Evolutionary conservation across 2,113 vertebrate species (phyloP).

Genomic region (Ceuthmochares aereus): DNA sequence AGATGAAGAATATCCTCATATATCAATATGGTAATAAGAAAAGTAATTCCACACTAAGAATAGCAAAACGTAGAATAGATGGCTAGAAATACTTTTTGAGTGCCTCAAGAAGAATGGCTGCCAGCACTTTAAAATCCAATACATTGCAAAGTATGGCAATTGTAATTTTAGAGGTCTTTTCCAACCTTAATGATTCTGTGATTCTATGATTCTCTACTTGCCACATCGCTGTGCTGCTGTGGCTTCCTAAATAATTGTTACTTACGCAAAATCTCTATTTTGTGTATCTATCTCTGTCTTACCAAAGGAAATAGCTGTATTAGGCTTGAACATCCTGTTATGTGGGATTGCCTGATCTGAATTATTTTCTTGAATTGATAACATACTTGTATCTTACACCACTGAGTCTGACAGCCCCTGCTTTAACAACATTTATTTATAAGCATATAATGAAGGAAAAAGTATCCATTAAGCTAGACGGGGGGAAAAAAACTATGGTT

Average conservation of each 20-base stretch:
- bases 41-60: background rate
- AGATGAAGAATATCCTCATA: background rate
- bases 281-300: too few species aligned
- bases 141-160: background rate
- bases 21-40: background rate
- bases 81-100: slow-evolving; percentile 34
- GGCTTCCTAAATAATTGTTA: background rate
- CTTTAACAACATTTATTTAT: background rate
- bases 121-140: background rate
- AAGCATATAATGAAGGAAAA: background rate
- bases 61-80: background rate
- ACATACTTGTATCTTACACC: background rate
- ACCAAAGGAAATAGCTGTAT: background rate
- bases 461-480: background rate
- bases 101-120: background rate
- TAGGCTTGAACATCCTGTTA: background rate
- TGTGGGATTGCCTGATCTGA: background rate
- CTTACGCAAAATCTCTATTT: background rate
- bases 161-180: background rate
- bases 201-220: background rate
- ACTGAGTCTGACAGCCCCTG: background rate
- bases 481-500: background rate
- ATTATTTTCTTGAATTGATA: background rate
- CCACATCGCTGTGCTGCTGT: background rate
- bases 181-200: too few species aligned